Base-by-base conservation (phyloP, 2,888 invertebrate species). In the Prionchulus punctatus region DNA sequence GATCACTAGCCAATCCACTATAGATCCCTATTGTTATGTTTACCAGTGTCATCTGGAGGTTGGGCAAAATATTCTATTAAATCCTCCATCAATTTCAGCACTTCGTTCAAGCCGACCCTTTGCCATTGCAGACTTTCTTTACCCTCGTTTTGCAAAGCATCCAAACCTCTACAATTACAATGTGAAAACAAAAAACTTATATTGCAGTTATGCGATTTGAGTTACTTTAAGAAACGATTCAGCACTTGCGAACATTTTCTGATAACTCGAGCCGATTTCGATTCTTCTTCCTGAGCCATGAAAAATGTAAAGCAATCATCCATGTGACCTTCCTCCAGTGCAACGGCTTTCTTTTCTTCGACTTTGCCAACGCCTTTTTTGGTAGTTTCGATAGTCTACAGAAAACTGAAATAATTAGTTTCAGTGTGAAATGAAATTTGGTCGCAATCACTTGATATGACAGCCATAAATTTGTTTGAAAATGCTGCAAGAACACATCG, bases 251-350 rank as follows among this genome's bases (percentile, higher is more conserved):
- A 91, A 71, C 98, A 98, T 75, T 98, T 98, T 62, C 98, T 80
- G 67, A 99, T 99, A 61, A 98, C 98, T 59, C 96, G 78, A 18
- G 98, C 98, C 0, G 98, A 96, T 66, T 94, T 81, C 0, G 94
- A 94, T 75, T 99, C 98, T 71, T 99, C 98, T 71, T 96, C 96
- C 71, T 99, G 92, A 12, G 94, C 94, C 66, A 96, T 80, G 60
- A 90, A 90, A 75, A 99, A 90, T 72, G 92, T 94, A 55, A 92
- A 77, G 0, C 96, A 96, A 75, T 99, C 99, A 75, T 99, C 98
- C 98, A 98, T 98, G 78, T 99, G 98, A 54, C 98, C 98, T 78
- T 99, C 98, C 71, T 96, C 94, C 74, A 96, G 87, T 4, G 98
- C 80, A 7, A 68, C 67, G 54, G 77, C 77, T 68, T 98, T 96